Evolutionary conservation across 2,888 invertebrate species (phyloP).

Genomic region (Trachelus stipa): DNA sequence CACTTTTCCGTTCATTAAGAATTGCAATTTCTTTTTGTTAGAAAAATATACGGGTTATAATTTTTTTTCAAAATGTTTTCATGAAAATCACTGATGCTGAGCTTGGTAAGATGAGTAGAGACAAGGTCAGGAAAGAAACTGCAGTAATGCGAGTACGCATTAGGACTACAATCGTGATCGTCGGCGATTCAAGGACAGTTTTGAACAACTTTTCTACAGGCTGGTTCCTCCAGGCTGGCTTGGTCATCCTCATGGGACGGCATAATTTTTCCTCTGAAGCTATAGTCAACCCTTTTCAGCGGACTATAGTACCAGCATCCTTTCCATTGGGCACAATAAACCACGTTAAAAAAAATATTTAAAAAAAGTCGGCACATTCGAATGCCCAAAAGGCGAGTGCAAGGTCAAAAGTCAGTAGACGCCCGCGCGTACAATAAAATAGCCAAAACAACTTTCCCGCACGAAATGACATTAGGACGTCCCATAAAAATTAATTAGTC

Average conservation of each 20-base stretch:
- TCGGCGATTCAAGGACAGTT: background rate
- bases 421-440: background rate
- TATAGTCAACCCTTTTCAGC: background rate
- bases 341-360: background rate
- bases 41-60: background rate
- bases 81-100: background rate
- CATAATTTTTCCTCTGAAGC: background rate
- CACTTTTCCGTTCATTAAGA: no score
- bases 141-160: background rate
- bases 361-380: background rate
- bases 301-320: background rate
- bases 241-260: background rate
- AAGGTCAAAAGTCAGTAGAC: background rate
- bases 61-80: background rate
- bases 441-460: background rate
- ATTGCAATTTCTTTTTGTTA: background rate
- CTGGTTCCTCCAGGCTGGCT: background rate
- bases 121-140: background rate
- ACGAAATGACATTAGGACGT: background rate
- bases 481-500: no score
- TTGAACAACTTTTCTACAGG: background rate
- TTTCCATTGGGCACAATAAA: background rate
- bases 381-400: background rate
- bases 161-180: background rate
- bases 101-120: background rate